Evolutionary conservation across 2,888 invertebrate genomes (phyloP).

Genomic region (Rambutsinella grinnellia): DNA sequence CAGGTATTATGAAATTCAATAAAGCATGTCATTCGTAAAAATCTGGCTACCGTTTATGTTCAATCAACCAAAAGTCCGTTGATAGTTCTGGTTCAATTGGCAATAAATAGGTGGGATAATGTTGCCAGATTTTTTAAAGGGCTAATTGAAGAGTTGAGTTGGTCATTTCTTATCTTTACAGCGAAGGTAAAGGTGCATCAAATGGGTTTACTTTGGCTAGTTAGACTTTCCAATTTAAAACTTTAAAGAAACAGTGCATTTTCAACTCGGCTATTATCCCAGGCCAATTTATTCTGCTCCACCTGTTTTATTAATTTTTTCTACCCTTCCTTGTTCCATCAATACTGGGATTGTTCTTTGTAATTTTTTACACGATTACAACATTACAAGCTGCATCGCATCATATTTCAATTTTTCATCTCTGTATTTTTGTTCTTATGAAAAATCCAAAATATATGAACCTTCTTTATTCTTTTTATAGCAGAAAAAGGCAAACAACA

Average conservation of each 20-base stretch:
- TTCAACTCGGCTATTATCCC: too few species aligned
- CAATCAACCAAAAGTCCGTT: neutral
- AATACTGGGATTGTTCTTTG: neutral
- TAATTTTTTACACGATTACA: constrained; percentile 15
- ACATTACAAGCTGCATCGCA: neutral
- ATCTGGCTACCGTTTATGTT: neutral
- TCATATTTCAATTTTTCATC: constrained; percentile 27
- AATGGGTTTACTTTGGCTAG: too few species aligned
- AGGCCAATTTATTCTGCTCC: too few species aligned
- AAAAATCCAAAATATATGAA: neutral
- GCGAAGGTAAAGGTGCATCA: too few species aligned
- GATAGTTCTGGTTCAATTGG: too few species aligned
- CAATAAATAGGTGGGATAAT: too few species aligned
- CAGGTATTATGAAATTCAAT: neutral
- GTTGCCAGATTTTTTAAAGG: too few species aligned
- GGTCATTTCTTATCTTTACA: too few species aligned
- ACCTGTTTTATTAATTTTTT: neutral
- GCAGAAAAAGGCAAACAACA: neutral
- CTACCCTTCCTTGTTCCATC: neutral
- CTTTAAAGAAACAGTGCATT: too few species aligned
- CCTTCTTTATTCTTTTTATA: neutral
- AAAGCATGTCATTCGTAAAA: neutral
- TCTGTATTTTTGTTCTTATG: neutral
- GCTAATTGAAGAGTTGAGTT: too few species aligned
- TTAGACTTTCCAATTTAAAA: too few species aligned